These are phyloP conservation scores for Ericerus pela DNA, from an alignment of 1,140 invertebrate species.

Conservation along the genomic window DNA sequence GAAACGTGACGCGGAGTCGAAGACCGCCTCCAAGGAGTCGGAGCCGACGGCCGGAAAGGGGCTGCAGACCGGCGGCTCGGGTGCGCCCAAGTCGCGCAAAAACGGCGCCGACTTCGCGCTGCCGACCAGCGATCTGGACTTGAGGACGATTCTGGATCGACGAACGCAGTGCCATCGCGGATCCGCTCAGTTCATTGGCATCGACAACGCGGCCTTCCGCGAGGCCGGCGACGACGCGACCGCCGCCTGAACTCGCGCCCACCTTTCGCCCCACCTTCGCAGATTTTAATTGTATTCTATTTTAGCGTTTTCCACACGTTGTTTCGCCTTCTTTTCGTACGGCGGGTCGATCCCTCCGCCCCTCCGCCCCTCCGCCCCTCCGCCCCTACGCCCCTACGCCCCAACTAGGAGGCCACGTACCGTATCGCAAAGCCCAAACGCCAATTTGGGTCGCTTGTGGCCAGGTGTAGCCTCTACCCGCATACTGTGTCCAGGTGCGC, in stretches of 20 bases:
- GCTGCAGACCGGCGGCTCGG: background rate
- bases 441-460: too few species aligned
- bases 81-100: background rate
- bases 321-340: too few species aligned
- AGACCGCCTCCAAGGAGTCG: conserved; percentile 19
- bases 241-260: background rate
- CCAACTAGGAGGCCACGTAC: too few species aligned
- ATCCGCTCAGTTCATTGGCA: conserved; percentile 15
- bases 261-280: background rate
- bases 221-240: background rate
- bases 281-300: too few species aligned
- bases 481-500: too few species aligned
- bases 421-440: too few species aligned
- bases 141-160: conserved; percentile 15
- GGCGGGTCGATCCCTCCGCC: too few species aligned
- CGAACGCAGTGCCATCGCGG: conserved; percentile 14
- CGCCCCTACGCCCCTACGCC: too few species aligned
- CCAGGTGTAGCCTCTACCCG: too few species aligned
- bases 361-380: too few species aligned
- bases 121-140: conserved; percentile 13
- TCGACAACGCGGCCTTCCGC: conserved; percentile 16
- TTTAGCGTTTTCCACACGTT: too few species aligned
- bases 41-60: conserved; percentile 18
- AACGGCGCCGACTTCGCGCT: conserved; percentile 14
- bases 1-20: conserved; percentile 28